Evolutionary conservation across 2,888 invertebrate genomes (phyloP).

Genomic region (Pantelozetes paolii): DNA sequence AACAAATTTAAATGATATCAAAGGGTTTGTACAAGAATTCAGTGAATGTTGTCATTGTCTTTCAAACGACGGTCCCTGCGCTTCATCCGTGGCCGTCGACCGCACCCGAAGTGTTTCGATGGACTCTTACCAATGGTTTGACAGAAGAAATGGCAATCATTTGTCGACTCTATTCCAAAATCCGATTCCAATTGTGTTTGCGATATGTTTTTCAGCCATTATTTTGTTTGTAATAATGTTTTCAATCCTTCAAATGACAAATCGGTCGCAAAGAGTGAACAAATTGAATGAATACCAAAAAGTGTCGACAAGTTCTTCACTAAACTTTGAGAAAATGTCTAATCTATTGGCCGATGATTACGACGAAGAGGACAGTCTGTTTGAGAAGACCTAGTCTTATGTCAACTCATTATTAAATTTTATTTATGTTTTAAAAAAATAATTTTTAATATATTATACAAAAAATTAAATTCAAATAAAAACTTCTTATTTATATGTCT

Average conservation of each 20-base stretch:
- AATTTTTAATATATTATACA: conserved; percentile 13
- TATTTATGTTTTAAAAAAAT: background rate
- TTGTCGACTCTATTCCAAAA: conserved; percentile 40
- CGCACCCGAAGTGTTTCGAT: conserved; percentile 33
- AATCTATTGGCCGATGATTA: conserved; percentile 22
- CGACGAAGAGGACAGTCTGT: conserved; percentile 37
- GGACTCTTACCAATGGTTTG: background rate
- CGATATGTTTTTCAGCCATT: conserved; percentile 43
- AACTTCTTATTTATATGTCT: background rate
- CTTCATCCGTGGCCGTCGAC: conserved; percentile 34
- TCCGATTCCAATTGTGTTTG: conserved; percentile 42
- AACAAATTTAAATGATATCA: background rate
- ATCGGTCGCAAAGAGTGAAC: background rate
- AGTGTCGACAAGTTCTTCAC: conserved; percentile 12
- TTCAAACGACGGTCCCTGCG: conserved; percentile 34
- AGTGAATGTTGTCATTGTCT: conserved; percentile 44
- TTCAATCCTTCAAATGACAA: conserved; percentile 41
- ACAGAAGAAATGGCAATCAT: conserved; percentile 14
- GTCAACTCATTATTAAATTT: conserved; percentile 12
- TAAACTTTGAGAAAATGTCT: conserved; percentile 29
- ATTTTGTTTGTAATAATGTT: conserved; percentile 44
- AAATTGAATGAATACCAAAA: conserved; percentile 16
- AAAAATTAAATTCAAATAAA: background rate
- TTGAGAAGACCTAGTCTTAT: conserved; percentile 31
- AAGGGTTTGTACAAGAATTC: conserved; percentile 41